Evolutionary conservation across 2,113 vertebrate genomes (phyloP).

Genomic region (Hemiscyllium ocellatum): DNA sequence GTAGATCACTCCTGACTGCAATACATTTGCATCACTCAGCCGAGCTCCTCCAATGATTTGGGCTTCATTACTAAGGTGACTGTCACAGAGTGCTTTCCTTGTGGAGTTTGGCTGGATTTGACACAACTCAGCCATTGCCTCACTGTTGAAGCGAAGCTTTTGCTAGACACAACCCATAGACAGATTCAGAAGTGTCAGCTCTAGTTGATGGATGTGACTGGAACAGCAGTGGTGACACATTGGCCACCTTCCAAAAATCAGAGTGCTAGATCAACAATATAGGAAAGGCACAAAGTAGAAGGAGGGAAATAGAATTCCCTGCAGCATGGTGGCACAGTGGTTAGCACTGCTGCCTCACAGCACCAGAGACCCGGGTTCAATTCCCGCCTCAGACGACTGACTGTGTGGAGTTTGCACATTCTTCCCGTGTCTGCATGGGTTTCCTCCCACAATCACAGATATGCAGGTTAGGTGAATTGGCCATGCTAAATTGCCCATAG

Average conservation of each 20-base stretch:
- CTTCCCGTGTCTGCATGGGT: too few relatives aligned
- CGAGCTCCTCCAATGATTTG: background rate
- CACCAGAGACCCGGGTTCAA: too few relatives aligned
- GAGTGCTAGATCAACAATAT: background rate
- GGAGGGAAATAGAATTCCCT: background rate
- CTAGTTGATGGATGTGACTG: background rate
- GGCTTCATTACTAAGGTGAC: background rate
- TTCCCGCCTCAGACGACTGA: too few relatives aligned
- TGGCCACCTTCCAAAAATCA: background rate
- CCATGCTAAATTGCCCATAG: too few relatives aligned
- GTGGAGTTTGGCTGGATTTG: background rate
- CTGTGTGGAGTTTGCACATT: too few relatives aligned
- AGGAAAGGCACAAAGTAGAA: background rate
- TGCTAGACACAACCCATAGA: background rate
- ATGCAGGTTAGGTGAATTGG: too few relatives aligned
- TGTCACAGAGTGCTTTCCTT: background rate
- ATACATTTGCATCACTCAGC: background rate
- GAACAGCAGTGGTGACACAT: background rate
- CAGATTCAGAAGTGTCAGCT: background rate
- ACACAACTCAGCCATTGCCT: background rate
- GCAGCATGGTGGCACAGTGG: background rate
- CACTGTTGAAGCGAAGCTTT: background rate
- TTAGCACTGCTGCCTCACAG: too few relatives aligned
- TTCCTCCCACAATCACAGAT: too few relatives aligned
- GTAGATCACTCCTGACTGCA: background rate